Base-by-base conservation (phyloP, 2,113 vertebrate species). In the Trichomycterus rosablanca region DNA sequence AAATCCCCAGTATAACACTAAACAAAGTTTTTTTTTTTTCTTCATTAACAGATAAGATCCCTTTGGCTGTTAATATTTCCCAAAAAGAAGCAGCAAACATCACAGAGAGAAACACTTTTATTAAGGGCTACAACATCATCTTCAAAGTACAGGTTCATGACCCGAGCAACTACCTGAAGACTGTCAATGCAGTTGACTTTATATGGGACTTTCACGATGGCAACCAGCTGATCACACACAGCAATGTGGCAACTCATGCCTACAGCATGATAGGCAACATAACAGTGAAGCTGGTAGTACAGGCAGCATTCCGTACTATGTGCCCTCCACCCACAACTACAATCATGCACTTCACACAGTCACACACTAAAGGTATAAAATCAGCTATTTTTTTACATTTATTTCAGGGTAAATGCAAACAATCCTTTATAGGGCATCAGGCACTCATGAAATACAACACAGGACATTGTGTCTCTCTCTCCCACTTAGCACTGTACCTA, bases 141-240 rank as follows among this genome's bases (percentile, higher is more conserved):
- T 97, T 97, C 65, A 74, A 79, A 2, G 91, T 91, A 52, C 78
- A 81, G 49, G 66, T 97, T 37, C 93, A 98, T 0, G 95, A 98
- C 65, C 95, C 95, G 64, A 94, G 92, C 40, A 51, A 84, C 51
- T 98, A 94, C 57, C 87, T 98, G 39, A 92, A 89, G 28, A 78
- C 81, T 2, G 91, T 93, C 1, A 71, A 78, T 20, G 51, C 78
- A 3, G 74, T 97, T 23, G 79, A 86, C 70, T 98, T 90, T 79
- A 89, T 87, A 55, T 98, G 95, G 95, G 86, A 89, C 68, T 97
- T 95, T 0, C 84, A 84, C 19, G 95, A 97, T 9, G 92, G 92
- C 35, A 96, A 86, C 28, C 85, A 90, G 34, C 85, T 92, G 81
- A 84, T 94, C 50, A 92, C 83, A 6, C 89, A 84, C 3, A 78